Percentiles rank a stretch among this genome's conserved stretches.
These are phyloP conservation scores for Branchinecta lynchi DNA, from an alignment of 1,140 invertebrate species.

Conservation along the genomic window DNA sequence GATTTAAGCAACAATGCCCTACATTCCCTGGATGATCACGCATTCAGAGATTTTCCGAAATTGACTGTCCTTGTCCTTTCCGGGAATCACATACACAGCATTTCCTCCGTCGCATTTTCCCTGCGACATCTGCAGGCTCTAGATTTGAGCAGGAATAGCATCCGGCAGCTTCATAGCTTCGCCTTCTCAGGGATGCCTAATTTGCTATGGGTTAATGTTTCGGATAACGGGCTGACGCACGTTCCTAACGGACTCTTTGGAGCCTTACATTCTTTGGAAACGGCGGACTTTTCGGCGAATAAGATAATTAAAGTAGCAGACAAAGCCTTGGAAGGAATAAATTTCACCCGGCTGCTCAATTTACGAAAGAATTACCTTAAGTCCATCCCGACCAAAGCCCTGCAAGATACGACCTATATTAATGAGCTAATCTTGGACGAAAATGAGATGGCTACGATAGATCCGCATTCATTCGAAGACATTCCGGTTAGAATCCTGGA, in stretches of 20 bases:
- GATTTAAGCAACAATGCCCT: neutral
- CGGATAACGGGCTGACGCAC: neutral
- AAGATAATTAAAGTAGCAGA: constrained; percentile 1
- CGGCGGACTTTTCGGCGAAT: neutral
- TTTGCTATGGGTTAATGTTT: neutral
- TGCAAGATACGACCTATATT: neutral
- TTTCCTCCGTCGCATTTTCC: neutral
- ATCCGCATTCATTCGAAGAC: neutral
- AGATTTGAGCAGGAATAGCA: neutral
- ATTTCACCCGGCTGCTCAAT: neutral
- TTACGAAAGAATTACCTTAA: neutral
- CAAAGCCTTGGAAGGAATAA: neutral
- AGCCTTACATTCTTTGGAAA: neutral
- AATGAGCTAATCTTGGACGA: neutral
- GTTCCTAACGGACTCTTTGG: neutral
- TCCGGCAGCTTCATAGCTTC: neutral
- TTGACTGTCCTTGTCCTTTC: neutral
- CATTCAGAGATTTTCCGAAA: neutral
- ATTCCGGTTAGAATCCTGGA: neutral
- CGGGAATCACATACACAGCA: neutral
- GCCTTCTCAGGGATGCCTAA: neutral
- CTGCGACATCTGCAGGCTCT: neutral
- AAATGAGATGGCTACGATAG: neutral
- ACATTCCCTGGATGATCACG: neutral
- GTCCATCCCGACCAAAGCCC: neutral